These are phyloP conservation scores for Folsomia manolachei DNA, from an alignment of 2,888 invertebrate genomes.

Conservation along the genomic window DNA sequence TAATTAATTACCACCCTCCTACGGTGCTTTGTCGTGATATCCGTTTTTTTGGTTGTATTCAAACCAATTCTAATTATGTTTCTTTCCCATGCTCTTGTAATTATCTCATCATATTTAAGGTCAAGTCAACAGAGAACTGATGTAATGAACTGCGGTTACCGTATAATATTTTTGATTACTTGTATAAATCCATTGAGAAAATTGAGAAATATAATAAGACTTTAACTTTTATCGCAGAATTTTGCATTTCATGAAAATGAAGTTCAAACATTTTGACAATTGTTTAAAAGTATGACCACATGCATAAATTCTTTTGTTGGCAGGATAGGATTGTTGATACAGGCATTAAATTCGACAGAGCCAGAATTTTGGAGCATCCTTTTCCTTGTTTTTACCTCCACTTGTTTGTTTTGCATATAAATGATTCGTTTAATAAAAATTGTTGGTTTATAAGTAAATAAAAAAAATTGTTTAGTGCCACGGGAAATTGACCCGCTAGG, in stretches of 20 bases:
- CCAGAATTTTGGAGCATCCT: background rate
- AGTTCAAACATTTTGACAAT: background rate
- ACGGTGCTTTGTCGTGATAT: background rate
- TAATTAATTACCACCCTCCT: background rate
- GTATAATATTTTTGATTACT: too few relatives aligned
- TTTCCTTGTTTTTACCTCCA: background rate
- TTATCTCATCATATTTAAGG: too few relatives aligned
- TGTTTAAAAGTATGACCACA: background rate
- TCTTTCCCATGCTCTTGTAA: background rate
- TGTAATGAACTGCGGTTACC: too few relatives aligned
- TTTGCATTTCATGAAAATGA: background rate
- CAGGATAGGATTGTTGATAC: too few relatives aligned
- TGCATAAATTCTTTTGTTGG: too few relatives aligned
- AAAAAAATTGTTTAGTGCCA: background rate
- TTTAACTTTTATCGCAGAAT: too few relatives aligned
- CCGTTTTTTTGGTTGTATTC: background rate
- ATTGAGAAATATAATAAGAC: too few relatives aligned
- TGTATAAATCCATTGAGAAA: too few relatives aligned
- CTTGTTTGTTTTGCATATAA: background rate
- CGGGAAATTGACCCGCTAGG: background rate
- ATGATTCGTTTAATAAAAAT: background rate
- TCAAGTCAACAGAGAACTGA: too few relatives aligned
- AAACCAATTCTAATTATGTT: background rate
- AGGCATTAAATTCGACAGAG: background rate
- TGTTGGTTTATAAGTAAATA: background rate